Percentiles rank a stretch among this genome's conserved stretches.
These are phyloP conservation scores for Thymelicus acteon DNA, from an alignment of 2,888 invertebrate species.

Conservation along the genomic window DNA sequence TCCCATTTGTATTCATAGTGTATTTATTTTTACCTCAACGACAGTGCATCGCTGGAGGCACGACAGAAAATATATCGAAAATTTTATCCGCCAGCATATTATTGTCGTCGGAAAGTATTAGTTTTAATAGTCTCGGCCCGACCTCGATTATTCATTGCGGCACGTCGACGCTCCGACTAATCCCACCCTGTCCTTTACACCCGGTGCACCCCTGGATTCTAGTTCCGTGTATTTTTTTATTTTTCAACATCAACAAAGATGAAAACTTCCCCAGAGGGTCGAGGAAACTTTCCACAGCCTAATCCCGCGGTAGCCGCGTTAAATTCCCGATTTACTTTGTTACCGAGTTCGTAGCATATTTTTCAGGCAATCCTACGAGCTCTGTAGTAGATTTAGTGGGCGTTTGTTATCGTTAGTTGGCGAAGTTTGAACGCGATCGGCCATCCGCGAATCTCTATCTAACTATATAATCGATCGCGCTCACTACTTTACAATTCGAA, in stretches of 20 bases:
- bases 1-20: neutral
- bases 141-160: conserved; percentile 63
- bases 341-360: conserved; percentile 72
- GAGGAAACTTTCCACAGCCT: conserved; percentile 71
- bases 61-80: conserved; percentile 22
- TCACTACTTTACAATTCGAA: conserved; percentile 41
- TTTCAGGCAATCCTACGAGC: conserved; percentile 70
- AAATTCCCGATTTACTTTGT: conserved; percentile 80
- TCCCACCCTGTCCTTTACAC: conserved; percentile 54
- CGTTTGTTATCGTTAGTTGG: conserved; percentile 73
- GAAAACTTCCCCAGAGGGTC: conserved; percentile 68
- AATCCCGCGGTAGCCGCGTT: conserved; percentile 74
- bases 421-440: conserved; percentile 51
- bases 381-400: conserved; percentile 67
- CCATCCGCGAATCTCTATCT: conserved; percentile 41
- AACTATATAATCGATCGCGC: conserved; percentile 45
- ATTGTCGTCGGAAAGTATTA: conserved; percentile 56
- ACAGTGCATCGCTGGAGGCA: neutral
- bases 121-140: conserved; percentile 54
- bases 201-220: conserved; percentile 54
- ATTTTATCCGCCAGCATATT: conserved; percentile 40
- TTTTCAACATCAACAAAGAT: conserved; percentile 75
- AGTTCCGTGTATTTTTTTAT: conserved; percentile 60
- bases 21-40: conserved; percentile 12
- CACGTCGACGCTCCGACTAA: conserved; percentile 56